phyloP scores from a whole-genome alignment of 92 coral and sea anemone genomes.

The Epizoanthus scotinus region DNA sequence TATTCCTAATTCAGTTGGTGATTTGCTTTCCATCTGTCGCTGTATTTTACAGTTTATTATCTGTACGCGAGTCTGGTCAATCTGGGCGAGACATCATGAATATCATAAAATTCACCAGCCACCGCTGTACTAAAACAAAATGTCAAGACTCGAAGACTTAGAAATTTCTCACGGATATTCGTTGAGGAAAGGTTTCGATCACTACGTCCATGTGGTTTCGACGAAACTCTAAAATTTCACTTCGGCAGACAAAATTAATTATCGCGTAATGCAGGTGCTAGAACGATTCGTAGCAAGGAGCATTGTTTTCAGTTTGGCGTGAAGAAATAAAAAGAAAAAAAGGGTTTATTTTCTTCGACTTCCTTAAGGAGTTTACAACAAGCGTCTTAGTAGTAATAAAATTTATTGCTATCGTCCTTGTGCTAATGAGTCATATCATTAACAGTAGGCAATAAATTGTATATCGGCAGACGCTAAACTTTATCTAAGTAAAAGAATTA shows the following conservation, averaged over 20 bases:
- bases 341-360: constrained; percentile 4
- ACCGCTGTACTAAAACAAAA: background rate
- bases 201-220: background rate
- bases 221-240: constrained; percentile 28
- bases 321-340: constrained; percentile 19
- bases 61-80: background rate
- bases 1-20: background rate
- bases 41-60: constrained; percentile 8
- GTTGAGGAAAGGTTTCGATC: background rate
- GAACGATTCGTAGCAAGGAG: background rate
- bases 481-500: constrained; percentile 6
- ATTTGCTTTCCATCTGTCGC: constrained; percentile 8
- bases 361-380: constrained; percentile 3
- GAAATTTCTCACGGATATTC: background rate
- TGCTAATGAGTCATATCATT: background rate
- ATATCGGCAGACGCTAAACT: background rate
- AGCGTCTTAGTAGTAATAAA: background rate
- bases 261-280: constrained; percentile 21
- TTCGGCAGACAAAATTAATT: constrained; percentile 37
- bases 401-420: background rate
- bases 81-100: background rate
- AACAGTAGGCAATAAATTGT: background rate
- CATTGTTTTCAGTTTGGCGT: constrained; percentile 38
- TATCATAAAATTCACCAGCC: background rate
- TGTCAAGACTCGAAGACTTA: background rate